phyloP scores from a whole-genome alignment of 2,113 vertebrate genomes.

The Sphyrna mokarran region DNA sequence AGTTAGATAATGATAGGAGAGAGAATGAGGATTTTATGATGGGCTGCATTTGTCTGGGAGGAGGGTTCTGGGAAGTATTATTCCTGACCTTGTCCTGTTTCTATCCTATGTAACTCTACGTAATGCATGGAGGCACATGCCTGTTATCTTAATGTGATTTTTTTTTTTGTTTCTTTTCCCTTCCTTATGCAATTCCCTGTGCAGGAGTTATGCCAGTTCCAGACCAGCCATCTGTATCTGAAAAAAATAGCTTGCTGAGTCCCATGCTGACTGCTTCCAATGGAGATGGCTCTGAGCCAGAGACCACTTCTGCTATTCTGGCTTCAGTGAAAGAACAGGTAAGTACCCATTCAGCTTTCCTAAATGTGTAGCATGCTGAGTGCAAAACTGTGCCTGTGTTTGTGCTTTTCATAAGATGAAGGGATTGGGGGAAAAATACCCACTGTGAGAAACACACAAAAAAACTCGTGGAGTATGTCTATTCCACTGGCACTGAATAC shows the following conservation, averaged over 20 bases:
- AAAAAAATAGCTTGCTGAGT: conserved; percentile 82
- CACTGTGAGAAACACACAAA: not conserved
- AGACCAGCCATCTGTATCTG: conserved; percentile 83
- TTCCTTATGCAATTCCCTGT: conserved; percentile 33
- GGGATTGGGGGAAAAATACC: not conserved
- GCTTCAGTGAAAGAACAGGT: conserved; percentile 98
- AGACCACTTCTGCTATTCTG: conserved; percentile 90
- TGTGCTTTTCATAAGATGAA: not conserved
- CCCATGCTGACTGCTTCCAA: conserved; percentile 83
- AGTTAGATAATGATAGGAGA: not conserved
- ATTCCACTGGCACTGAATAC: too few species aligned
- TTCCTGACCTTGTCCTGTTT: not conserved
- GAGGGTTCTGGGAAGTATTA: not conserved
- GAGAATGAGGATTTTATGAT: not conserved
- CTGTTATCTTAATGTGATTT: conserved; percentile 8
- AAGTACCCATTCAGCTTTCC: conserved; percentile 42
- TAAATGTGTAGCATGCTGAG: not conserved
- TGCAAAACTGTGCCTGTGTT: not conserved
- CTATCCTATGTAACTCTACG: not conserved
- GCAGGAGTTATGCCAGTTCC: conserved; percentile 92
- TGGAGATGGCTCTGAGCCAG: conserved; percentile 81
- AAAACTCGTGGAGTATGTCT: not conserved
- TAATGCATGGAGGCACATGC: not conserved
- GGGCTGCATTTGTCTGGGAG: not conserved
- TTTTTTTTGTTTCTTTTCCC: conserved; percentile 40